Percentiles rank a stretch among this genome's conserved stretches.
These are phyloP conservation scores for Drosophila borborema DNA, from an alignment of 2,888 invertebrate genomes.

Conservation along the genomic window DNA sequence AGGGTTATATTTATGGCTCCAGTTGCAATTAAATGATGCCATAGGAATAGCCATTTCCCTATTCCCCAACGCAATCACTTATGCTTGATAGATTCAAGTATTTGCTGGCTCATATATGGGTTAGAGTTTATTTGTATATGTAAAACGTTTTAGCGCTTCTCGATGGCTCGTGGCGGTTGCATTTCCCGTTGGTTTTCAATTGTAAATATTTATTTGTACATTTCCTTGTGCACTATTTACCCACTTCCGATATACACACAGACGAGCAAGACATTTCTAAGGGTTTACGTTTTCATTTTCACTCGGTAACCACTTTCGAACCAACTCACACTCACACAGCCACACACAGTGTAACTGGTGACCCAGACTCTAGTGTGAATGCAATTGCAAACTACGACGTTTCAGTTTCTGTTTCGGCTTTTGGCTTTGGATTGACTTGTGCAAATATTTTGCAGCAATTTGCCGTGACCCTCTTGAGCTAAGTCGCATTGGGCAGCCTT, in stretches of 20 bases:
- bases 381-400: slow-evolving; percentile 57
- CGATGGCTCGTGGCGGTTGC: slow-evolving; percentile 61
- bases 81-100: slow-evolving; percentile 11
- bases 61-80: background rate
- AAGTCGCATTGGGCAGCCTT: background rate
- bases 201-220: slow-evolving; percentile 78
- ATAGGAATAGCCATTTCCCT: slow-evolving; percentile 49
- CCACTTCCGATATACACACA: slow-evolving; percentile 57
- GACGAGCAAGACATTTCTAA: slow-evolving; percentile 37
- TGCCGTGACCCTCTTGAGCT: slow-evolving; percentile 38
- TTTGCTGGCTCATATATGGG: slow-evolving; percentile 10
- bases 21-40: slow-evolving; percentile 36
- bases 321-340: slow-evolving; percentile 19
- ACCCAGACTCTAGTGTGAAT: slow-evolving; percentile 64
- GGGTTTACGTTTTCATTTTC: slow-evolving; percentile 67
- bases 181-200: slow-evolving; percentile 76
- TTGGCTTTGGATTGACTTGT: slow-evolving; percentile 31
- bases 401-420: slow-evolving; percentile 67
- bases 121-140: slow-evolving; percentile 27
- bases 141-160: slow-evolving; percentile 60
- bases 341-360: slow-evolving; percentile 33
- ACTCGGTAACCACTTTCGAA: slow-evolving; percentile 61
- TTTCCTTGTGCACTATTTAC: slow-evolving; percentile 73
- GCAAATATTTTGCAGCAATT: slow-evolving; percentile 63
- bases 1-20: slow-evolving; percentile 18